phyloP scores from a whole-genome alignment of 92 coral and sea anemone genomes.

The Galaxea fascicularis region DNA sequence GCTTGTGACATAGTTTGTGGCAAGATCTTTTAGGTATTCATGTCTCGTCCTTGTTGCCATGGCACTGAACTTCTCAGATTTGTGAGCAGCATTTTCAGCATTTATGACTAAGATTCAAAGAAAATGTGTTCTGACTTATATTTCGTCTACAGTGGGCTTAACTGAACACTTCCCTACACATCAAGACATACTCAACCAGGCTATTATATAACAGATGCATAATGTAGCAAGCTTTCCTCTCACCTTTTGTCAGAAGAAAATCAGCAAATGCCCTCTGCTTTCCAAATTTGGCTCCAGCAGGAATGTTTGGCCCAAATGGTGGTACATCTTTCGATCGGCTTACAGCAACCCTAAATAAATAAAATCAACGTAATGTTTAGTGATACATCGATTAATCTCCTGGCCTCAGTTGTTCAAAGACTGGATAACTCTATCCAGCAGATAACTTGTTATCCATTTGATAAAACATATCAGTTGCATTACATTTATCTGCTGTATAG shows the following conservation, averaged over 20 bases:
- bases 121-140: background rate
- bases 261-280: conserved; percentile 91
- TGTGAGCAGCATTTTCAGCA: conserved; percentile 99
- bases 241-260: conserved; percentile 92
- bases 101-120: conserved; percentile 78
- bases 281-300: conserved; percentile 91
- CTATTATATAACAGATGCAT: background rate
- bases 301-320: conserved; percentile 98
- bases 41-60: conserved; percentile 98
- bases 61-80: conserved; percentile 97
- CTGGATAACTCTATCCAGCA: too few species aligned
- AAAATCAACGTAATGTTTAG: background rate
- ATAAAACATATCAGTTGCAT: too few species aligned
- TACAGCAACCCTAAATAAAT: conserved; percentile 81
- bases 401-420: too few species aligned
- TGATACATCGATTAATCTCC: too few species aligned
- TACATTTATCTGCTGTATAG: too few species aligned
- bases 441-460: too few species aligned
- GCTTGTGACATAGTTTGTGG: conserved; percentile 83
- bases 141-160: too few species aligned
- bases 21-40: conserved; percentile 97
- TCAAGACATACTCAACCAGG: background rate
- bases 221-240: background rate
- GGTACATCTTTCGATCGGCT: conserved; percentile 99
- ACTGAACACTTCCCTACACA: too few species aligned